Percentiles rank a stretch among this genome's conserved stretches.
phyloP scores from a whole-genome alignment of 2,113 vertebrate genomes.

The Pandion haliaetus region DNA sequence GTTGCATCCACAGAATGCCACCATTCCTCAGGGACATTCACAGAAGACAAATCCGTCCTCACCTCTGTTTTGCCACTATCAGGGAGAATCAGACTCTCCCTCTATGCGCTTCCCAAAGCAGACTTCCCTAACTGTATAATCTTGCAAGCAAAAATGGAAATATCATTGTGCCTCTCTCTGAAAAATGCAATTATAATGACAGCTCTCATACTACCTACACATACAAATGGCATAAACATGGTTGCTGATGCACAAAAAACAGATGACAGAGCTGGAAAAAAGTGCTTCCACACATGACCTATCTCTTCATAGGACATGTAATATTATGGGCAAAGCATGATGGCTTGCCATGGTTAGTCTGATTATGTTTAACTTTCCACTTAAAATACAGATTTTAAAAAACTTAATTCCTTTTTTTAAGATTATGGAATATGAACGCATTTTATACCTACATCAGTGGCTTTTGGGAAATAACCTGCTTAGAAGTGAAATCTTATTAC shows the following conservation, averaged over 20 bases:
- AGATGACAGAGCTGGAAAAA: not conserved
- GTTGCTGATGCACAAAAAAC: not conserved
- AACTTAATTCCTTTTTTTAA: fast-evolving
- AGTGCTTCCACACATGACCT: not conserved
- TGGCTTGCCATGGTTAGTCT: not conserved
- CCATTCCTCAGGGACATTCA: fast-evolving
- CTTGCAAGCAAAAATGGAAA: not conserved
- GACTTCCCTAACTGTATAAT: not conserved
- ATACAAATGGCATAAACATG: not conserved
- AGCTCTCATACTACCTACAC: not conserved
- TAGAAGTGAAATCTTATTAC: not conserved
- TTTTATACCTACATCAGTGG: fast-evolving
- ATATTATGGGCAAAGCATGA: fast-evolving
- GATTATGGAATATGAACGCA: not conserved
- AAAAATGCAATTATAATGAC: not conserved
- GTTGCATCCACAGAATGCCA: not conserved
- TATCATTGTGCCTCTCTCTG: not conserved
- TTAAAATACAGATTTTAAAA: not conserved
- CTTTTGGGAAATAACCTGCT: not conserved
- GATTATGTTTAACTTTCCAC: not conserved
- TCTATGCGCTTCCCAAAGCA: not conserved
- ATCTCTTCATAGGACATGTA: not conserved
- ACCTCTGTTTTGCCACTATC: not conserved
- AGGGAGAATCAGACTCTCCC: not conserved
- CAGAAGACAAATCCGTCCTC: not conserved